Base-by-base conservation (phyloP, 2,888 invertebrate species). In the Hypena proboscidalis region DNA sequence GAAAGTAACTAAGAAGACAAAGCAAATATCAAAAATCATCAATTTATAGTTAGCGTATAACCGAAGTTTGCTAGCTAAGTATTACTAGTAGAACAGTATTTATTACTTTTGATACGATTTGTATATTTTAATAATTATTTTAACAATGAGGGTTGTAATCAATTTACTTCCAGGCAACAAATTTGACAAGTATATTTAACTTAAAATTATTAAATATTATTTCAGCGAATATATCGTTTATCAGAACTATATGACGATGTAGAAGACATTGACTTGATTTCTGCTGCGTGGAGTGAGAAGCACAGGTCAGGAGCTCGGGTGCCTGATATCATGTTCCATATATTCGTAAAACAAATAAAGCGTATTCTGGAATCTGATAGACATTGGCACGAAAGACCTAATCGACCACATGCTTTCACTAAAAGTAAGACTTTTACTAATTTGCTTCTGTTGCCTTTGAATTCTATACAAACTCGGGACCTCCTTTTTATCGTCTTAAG, bases 251-350 rank as follows among this genome's bases (percentile, higher is more conserved):
- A 80, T 43, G 43, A 57, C 0, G 92, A 95, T 77, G 95, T 96
- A 1, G 92, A 93, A 49, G 97, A 98, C 78, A 95, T 98, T 39
- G 97, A 97, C 82, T 86, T 97, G 13, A 95, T 97, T 94, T 95
- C 95, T 19, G 97, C 96, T 8, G 95, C 96, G 20, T 96, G 97
- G 42, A 94, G 95, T 0, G 97, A 97, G 74, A 92, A 93, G 42
- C 94, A 95, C 0, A 84, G 96, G 26, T 94, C 94, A 0, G 97
- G 95, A 19, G 95, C 95, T 27, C 94, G 95, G 92, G 92, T 97
- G 11, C 97, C 97, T 6, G 95, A 95, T 0, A 96, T 97, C 9
- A 95, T 97, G 71, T 95, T 95, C 37, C 97, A 97, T 70, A 89
- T 98, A 36, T 94, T 97, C 57, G 96, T 95, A 3, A 95, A 95